Evolutionary conservation across 2,797 vertebrate species (phyloP), one percentile per base, ranked within the genome.

Genomic region (Xiphophorus birchmanni): DNA sequence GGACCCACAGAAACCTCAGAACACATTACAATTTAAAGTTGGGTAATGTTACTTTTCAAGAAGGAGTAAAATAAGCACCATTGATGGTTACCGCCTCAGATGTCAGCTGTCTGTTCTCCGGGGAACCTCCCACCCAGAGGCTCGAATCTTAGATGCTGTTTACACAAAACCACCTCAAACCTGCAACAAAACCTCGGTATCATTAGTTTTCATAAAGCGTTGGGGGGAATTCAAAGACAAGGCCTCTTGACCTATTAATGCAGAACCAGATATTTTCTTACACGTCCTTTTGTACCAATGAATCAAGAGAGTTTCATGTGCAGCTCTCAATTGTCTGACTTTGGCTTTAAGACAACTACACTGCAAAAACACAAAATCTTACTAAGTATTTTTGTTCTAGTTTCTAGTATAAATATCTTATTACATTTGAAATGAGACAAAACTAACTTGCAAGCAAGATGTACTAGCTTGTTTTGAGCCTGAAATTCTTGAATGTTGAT

Each of bases 61-160:
- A 47, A 29, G 13, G 13, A 13, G 52, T 37, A 58, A 73, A 56
- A 60, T 37, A 42, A 79, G 42, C 54, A 12, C 23, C 35, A 21
- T 48, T 37, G 37, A 44, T 35, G 74, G 15, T 74, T 35, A 50
- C 32, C 21, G 23, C 44, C 78, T 48, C 35, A 1, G 10, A 75
- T 65, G 73, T 67, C 58, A 44, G 15, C 50, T 52, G 44, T 26
- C 18, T 42, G 13, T 42, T 60, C 84, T 79, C 73, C 23, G 29
- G 75, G 75, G 75, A 77, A 81, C 69, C 80, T 77, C 75, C 80
- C 80, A 78, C 75, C 71, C 80, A 78, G 71, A 74, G 80, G 75
- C 80, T 67, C 8, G 5, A 74, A 82, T 44, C 74, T 74, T 74
- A 65, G 80, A 74, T 40, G 44, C 80, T 72, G 74, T 73, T 81